Evolutionary conservation across 2,888 invertebrate species (phyloP).

Genomic region (Eupithecia subfuscata): DNA sequence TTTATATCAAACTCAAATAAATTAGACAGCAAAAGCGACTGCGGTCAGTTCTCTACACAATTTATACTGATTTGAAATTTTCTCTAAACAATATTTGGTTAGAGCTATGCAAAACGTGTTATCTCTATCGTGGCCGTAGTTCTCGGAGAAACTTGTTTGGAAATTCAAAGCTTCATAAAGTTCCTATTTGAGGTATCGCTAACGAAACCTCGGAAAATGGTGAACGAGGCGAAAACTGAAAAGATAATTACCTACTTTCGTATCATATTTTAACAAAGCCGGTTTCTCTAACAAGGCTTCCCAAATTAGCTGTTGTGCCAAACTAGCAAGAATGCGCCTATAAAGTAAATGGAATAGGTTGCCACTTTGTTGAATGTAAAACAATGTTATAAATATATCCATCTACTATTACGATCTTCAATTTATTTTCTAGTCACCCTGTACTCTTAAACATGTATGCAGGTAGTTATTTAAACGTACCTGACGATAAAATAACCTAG

Average conservation of each 20-base stretch:
- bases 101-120: slow-evolving; percentile 22
- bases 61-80: slow-evolving; percentile 27
- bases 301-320: not conserved
- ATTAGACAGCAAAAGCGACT: not conserved
- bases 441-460: no score
- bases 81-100: slow-evolving; percentile 24
- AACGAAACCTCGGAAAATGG: slow-evolving; percentile 11
- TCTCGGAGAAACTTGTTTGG: slow-evolving; percentile 14
- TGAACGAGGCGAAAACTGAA: not conserved
- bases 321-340: not conserved
- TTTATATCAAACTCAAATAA: not conserved
- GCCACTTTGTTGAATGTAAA: no score
- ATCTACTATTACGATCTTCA: no score
- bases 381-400: no score
- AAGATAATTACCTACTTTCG: not conserved
- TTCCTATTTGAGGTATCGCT: slow-evolving; percentile 11
- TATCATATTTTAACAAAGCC: not conserved
- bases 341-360: not conserved
- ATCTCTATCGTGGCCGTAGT: slow-evolving; percentile 21
- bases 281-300: not conserved
- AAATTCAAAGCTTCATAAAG: slow-evolving; percentile 23
- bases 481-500: no score
- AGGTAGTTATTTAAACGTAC: no score
- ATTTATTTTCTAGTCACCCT: no score
- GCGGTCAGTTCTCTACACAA: slow-evolving; percentile 15